Evolutionary conservation across 2,888 invertebrate genomes (phyloP), one percentile per base, ranked within the genome.

Genomic region (Parochlus steinenii): DNA sequence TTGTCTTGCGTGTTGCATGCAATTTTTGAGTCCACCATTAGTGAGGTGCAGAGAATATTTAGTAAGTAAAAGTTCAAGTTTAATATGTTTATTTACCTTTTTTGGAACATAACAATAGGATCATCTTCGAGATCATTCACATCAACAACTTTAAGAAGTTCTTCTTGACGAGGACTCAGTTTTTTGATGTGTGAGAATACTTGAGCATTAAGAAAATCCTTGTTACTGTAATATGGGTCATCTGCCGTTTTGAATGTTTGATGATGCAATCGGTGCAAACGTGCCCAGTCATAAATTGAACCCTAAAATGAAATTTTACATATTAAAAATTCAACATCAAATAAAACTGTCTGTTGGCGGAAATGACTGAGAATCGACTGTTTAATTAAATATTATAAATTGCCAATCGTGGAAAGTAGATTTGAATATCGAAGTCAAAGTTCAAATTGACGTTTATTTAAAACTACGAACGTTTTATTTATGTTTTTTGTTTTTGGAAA

Each of bases 171-270:
- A 1, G 69, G 64, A 36, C 74, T 78, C 29, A 74, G 68, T 28
- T 69, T 67, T 33, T 68, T 53, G 17, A 83, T 51, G 35, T 83
- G 71, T 37, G 81, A 74, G 22, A 75, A 56, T 12, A 89, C 60
- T 47, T 93, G 90, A 2, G 87, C 70, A 52, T 78, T 77, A 41
- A 79, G 54, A 51, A 92, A 86, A 5, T 90, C 87, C 44, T 71
- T 71, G 3, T 67, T 70, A 47, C 76, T 71, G 51, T 85, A 76
- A 54, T 71, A 85, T 0, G 85, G 86, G 54, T 90, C 90, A 33
- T 71, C 65, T 22, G 74, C 71, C 0, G 83, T 80, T 10, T 73
- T 74, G 42, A 75, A 78, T 49, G 72, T 69, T 38, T 74, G 69
- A 53, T 90, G 89, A 47, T 89, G 86, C 8, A 86, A 58, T 33